Percentiles rank a stretch among this genome's conserved stretches.
Conservation (phyloP, 92 coral and sea anemone species). For the Umimayanthus kanabou region DNA sequence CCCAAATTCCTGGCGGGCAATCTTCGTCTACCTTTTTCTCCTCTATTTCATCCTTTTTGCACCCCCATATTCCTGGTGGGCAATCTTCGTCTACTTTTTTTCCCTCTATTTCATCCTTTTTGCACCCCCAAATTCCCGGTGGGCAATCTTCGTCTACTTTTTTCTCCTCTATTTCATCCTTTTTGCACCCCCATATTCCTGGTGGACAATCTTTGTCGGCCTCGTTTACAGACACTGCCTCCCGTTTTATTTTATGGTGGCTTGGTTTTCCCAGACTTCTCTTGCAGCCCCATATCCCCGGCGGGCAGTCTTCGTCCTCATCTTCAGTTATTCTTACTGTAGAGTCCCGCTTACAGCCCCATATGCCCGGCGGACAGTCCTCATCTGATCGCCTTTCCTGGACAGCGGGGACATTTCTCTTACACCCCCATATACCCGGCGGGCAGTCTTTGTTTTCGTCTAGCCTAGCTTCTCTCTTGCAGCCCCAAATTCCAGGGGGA, state of each 20-base stretch:
- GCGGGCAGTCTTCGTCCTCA: slow-evolving; percentile 26
- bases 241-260: slow-evolving; percentile 21
- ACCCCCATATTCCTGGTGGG: slow-evolving; percentile 43
- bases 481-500: slow-evolving; percentile 15
- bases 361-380: slow-evolving; percentile 33
- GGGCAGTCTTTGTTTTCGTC: slow-evolving; percentile 27
- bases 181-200: slow-evolving; percentile 7
- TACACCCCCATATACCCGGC: slow-evolving; percentile 40
- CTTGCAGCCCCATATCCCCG: slow-evolving; percentile 32
- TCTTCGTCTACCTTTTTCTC: neutral
- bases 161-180: neutral
- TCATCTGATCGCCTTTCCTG: neutral
- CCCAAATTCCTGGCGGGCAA: slow-evolving; percentile 28
- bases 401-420: slow-evolving; percentile 11
- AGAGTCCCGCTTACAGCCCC: slow-evolving; percentile 32
- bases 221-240: neutral
- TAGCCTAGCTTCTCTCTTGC: neutral
- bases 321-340: neutral
- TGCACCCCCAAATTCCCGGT: slow-evolving; percentile 20
- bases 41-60: slow-evolving; percentile 1
- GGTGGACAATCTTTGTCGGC: slow-evolving; percentile 8
- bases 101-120: slow-evolving; percentile 12
- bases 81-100: slow-evolving; percentile 3
- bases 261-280: neutral
- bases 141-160: slow-evolving; percentile 3